These are phyloP conservation scores for Cremastinae sp. DNA, from an alignment of 2,888 invertebrate species.

Conservation along the genomic window DNA sequence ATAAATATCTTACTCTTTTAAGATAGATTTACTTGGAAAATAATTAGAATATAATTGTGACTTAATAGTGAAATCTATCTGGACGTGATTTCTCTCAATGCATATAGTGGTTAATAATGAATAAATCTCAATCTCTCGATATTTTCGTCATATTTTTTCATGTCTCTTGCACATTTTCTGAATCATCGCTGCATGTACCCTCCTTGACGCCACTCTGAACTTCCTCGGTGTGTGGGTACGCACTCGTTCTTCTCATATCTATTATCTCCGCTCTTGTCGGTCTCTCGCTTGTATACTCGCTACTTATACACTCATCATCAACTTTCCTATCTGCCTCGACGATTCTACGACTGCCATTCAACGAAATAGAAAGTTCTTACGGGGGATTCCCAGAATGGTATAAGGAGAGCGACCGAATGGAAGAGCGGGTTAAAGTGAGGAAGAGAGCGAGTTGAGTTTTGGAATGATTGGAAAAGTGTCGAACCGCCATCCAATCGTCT, in stretches of 20 bases:
- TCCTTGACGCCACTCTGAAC: slow-evolving; percentile 7
- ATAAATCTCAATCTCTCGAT: too few species aligned
- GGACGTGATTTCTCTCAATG: slow-evolving; percentile 54
- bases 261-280: slow-evolving; percentile 3
- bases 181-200: slow-evolving; percentile 8
- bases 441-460: slow-evolving; percentile 28
- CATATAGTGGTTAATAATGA: too few species aligned
- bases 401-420: slow-evolving; percentile 51
- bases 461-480: slow-evolving; percentile 62
- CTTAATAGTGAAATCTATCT: too few species aligned
- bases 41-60: too few species aligned
- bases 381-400: slow-evolving; percentile 45
- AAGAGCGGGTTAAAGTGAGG: slow-evolving; percentile 24
- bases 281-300: slow-evolving; percentile 36
- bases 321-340: slow-evolving; percentile 40
- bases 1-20: too few species aligned
- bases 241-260: slow-evolving; percentile 2
- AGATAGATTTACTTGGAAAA: too few species aligned
- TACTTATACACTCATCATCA: slow-evolving; percentile 52
- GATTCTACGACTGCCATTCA: slow-evolving; percentile 41
- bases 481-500: slow-evolving; percentile 51
- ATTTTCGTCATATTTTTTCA: too few species aligned
- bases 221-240: not conserved
- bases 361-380: slow-evolving; percentile 55
- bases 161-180: slow-evolving; percentile 11